phyloP scores from a whole-genome alignment of 2,888 invertebrate genomes.

The Drosophila meridionalis region DNA sequence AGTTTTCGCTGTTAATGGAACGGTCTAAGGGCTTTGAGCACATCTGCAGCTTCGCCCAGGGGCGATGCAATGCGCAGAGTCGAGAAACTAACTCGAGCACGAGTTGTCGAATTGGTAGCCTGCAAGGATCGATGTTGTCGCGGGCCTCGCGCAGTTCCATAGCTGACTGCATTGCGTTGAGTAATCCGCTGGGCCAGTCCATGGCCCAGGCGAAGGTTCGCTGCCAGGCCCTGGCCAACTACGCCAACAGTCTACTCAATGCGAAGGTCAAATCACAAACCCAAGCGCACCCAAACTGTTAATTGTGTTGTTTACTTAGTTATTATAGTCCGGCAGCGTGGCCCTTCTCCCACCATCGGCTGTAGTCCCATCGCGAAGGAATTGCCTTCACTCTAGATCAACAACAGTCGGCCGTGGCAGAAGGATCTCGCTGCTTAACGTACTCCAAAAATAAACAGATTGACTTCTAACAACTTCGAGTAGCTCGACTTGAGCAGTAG shows the following conservation, averaged over 20 bases:
- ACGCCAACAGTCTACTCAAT: conserved; percentile 7
- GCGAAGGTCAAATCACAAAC: conserved; percentile 7
- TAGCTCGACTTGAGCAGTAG: too few relatives aligned
- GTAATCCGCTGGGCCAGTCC: too few relatives aligned
- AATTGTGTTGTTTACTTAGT: not conserved
- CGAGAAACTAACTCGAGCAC: not conserved
- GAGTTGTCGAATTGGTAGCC: not conserved
- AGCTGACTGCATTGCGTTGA: not conserved
- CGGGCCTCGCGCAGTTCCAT: conserved; percentile 2
- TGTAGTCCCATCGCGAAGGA: conserved; percentile 1
- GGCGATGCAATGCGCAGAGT: not conserved
- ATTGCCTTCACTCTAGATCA: not conserved
- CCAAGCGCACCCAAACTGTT: not conserved
- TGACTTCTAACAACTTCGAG: too few relatives aligned
- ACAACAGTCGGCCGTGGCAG: conserved; percentile 19
- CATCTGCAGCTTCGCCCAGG: conserved; percentile 2
- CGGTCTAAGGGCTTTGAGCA: conserved; percentile 10
- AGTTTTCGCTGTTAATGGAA: conserved; percentile 21
- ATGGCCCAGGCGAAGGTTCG: conserved; percentile 1
- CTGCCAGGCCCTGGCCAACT: conserved; percentile 15
- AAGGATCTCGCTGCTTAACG: not conserved
- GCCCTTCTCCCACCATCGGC: conserved; percentile 10
- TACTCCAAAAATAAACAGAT: conserved; percentile 8
- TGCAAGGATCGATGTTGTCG: not conserved
- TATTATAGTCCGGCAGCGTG: not conserved